phyloP scores from a whole-genome alignment of 2,797 vertebrate species.

The Choloepus didactylus region DNA sequence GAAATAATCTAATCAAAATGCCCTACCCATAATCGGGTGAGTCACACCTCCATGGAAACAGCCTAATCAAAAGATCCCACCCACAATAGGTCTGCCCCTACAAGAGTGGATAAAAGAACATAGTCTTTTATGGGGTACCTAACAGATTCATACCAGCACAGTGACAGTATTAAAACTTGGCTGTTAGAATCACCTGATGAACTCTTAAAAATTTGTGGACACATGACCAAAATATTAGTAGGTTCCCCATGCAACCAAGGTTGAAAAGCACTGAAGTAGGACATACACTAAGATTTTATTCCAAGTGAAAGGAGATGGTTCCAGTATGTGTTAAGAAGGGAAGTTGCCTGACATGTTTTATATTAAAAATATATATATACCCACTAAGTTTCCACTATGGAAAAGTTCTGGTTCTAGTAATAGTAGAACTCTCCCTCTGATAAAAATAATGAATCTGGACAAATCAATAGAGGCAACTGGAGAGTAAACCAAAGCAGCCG shows the following conservation, averaged over 20 bases:
- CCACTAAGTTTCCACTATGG: background rate
- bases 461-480: background rate
- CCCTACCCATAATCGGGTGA: too few relatives aligned
- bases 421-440: background rate
- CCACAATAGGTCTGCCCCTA: too few relatives aligned
- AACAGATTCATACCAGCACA: too few relatives aligned
- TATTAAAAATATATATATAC: background rate
- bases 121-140: too few relatives aligned
- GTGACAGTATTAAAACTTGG: background rate
- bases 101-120: too few relatives aligned
- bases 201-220: background rate
- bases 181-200: background rate
- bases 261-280: background rate
- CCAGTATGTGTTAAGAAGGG: background rate
- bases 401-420: background rate
- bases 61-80: too few relatives aligned
- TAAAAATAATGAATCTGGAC: background rate
- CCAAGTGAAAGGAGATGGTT: background rate
- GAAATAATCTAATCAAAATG: too few relatives aligned
- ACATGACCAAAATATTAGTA: background rate
- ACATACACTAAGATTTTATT: background rate
- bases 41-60: too few relatives aligned
- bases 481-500: background rate
- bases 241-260: background rate
- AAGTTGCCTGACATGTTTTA: background rate